These are phyloP conservation scores for Himantopus leucocephalus DNA, from an alignment of 2,113 vertebrate species.

Conservation along the genomic window DNA sequence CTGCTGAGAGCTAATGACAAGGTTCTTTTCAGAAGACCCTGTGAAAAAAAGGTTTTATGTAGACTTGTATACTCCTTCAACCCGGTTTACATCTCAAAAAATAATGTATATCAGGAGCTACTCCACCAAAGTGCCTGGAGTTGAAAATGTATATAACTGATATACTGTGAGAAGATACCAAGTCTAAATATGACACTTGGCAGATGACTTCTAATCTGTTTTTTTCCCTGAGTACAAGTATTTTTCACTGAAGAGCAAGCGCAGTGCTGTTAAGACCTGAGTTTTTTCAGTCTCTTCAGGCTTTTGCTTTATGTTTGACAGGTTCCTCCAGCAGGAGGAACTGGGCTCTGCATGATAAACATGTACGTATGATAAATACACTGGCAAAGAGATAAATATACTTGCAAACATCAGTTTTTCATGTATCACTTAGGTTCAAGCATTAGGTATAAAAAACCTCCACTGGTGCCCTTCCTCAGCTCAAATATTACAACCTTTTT, in stretches of 20 bases:
- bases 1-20: background rate
- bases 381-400: background rate
- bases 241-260: background rate
- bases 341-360: background rate
- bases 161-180: background rate
- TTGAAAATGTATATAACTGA: background rate
- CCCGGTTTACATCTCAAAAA: background rate
- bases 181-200: background rate
- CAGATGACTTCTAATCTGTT: background rate
- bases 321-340: background rate
- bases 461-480: background rate
- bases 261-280: background rate
- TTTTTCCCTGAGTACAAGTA: background rate
- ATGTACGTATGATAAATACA: background rate
- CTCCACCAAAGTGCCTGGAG: background rate
- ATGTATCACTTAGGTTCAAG: background rate
- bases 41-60: background rate
- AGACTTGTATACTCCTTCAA: background rate
- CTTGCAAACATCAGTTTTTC: background rate
- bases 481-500: background rate
- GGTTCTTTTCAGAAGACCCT: background rate
- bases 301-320: background rate
- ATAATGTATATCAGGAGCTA: background rate
- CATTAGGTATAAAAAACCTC: background rate
- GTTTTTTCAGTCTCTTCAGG: background rate